Base-by-base conservation (phyloP, 2,888 invertebrate species). In the Ophion slaviceki region DNA sequence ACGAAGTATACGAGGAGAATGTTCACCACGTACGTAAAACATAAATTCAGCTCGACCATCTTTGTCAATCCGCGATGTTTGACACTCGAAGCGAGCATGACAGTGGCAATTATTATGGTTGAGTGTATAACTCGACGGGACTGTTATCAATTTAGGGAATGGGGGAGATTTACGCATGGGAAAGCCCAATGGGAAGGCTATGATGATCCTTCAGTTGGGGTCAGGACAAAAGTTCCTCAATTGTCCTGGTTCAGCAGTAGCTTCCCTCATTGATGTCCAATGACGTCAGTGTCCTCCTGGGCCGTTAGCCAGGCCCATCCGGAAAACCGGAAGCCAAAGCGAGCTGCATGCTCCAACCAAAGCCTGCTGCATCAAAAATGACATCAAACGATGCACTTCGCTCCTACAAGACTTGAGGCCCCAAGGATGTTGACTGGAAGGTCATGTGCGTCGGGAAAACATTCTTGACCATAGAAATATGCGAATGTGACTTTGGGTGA, bases 1-100 rank as follows among this genome's bases (percentile, higher is more conserved):
- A 67, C 47, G 24, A 70, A 70, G 72, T 75, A 40, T 24, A 71
- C 67, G 24, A 75, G 36, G 40, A 72, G 59, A 59, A 47, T 74
- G 40, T 59, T 1, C 57, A 67, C 36, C 36, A 53, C n/a, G 45
- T 62, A 20, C n/a, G 53, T 20, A 40, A 53, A 71, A 45, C 68
- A 62, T 57, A 36, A 66, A 36, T 17, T 17, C 11, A 64, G 11
- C 28, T 59, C 28, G 59, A 45, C 67, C 61, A 59, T 57, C 66
- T 66, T 77, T 67, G 45, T 78, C 32, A 45, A 61, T 61, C 28
- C n/a, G 57, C 40, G n/a, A 72, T 36, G 28, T 8, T 24, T 47
- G 36, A 70, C 17, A 32, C 64, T 76, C 53, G 8, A 17, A 57
- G 57, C 14, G 17, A 53, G 17, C 53, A 53, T 17, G 53, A 17